Conservation (phyloP, 2,797 vertebrate genomes). For the Rhinophrynus dorsalis region DNA sequence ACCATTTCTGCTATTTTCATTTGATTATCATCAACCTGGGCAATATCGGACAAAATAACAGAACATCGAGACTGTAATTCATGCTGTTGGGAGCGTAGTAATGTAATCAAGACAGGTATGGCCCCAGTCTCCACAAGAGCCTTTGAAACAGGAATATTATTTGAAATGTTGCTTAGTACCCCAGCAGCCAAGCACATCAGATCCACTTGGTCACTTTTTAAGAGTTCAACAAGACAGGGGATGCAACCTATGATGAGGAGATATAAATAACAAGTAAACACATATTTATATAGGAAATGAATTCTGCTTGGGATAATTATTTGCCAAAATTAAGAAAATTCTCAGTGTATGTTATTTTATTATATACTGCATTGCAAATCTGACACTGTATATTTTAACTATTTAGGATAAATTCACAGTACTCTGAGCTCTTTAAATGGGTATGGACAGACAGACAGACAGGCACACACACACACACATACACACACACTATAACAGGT, state of each 20-base stretch:
- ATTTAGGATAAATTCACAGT: too few species aligned
- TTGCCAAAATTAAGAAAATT: too few species aligned
- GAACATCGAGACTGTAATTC: conserved; percentile 71
- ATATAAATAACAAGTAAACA: too few species aligned
- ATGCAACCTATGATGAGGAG: conserved; percentile 60
- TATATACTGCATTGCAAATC: too few species aligned
- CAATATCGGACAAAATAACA: conserved; percentile 69
- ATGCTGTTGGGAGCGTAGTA: conserved; percentile 58
- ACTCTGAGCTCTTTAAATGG: too few species aligned
- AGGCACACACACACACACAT: too few species aligned
- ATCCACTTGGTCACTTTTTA: conserved; percentile 54
- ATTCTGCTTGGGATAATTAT: too few species aligned
- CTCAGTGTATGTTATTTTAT: too few species aligned
- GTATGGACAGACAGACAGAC: too few species aligned
- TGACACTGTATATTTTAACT: too few species aligned
- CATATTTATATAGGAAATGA: too few species aligned
- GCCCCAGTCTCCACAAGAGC: conserved; percentile 60
- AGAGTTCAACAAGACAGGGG: conserved; percentile 62
- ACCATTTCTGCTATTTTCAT: conserved; percentile 63
- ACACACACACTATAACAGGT: too few species aligned
- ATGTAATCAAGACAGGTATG: conserved; percentile 59
- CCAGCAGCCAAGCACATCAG: conserved; percentile 65
- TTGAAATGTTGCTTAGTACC: conserved; percentile 71
- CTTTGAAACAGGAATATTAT: conserved; percentile 52
- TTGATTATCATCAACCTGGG: conserved; percentile 56